Evolutionary conservation across 2,797 vertebrate genomes (phyloP).

Genomic region (Scomberomorus guttatus): DNA sequence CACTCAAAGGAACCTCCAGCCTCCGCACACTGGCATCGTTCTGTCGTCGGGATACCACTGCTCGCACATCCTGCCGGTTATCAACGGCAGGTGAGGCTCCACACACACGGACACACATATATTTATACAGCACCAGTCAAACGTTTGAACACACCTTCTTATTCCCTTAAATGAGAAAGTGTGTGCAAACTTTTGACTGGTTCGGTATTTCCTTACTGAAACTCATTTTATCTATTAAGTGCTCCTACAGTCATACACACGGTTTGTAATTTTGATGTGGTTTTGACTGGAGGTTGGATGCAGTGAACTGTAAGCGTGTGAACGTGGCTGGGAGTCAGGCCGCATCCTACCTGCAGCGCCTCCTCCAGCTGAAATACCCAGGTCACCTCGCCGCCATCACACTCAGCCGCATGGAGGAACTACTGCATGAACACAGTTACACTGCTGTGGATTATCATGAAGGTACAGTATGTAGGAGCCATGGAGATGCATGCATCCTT

Average conservation of each 20-base stretch:
- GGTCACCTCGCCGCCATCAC: slow-evolving; percentile 93
- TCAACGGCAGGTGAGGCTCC: slow-evolving; percentile 92
- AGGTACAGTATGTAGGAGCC: slow-evolving; percentile 72
- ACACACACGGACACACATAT: too few species aligned
- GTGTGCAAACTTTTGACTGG: too few species aligned
- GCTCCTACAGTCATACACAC: too few species aligned
- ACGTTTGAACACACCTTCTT: too few species aligned
- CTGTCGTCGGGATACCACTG: slow-evolving; percentile 96
- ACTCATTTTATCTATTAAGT: too few species aligned
- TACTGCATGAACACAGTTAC: slow-evolving; percentile 95
- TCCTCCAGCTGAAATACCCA: slow-evolving; percentile 97
- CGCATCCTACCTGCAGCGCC: slow-evolving; percentile 93
- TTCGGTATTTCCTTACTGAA: too few species aligned
- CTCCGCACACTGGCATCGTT: slow-evolving; percentile 88
- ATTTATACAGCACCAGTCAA: neutral
- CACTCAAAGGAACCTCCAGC: slow-evolving; percentile 56
- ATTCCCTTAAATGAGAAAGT: neutral
- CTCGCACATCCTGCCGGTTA: slow-evolving; percentile 94
- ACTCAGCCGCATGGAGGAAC: slow-evolving; percentile 97
- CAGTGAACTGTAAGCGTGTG: slow-evolving; percentile 93
- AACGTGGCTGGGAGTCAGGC: slow-evolving; percentile 96
- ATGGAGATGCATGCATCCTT: neutral
- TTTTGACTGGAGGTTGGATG: slow-evolving; percentile 88
- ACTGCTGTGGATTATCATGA: slow-evolving; percentile 91
- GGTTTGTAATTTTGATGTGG: neutral